Conservation (phyloP, 2,113 vertebrate genomes). For the Ciconia maguari region DNA sequence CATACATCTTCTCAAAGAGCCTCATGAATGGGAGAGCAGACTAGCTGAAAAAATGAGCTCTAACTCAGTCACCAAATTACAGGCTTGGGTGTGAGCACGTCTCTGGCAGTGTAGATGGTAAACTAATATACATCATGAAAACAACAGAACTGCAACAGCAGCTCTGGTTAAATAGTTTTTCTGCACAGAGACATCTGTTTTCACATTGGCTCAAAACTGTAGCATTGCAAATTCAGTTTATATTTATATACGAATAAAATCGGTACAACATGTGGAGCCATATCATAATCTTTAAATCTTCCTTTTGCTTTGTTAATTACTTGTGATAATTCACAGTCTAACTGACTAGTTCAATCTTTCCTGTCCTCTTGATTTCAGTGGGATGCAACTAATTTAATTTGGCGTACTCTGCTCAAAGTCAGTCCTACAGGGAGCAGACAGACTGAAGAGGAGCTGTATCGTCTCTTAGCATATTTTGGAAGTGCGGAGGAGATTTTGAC, state of each 20-base stretch:
- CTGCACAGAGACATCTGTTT: not conserved
- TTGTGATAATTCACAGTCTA: not conserved
- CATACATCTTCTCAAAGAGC: not conserved
- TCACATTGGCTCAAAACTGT: not conserved
- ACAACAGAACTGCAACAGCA: not conserved
- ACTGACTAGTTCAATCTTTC: not conserved
- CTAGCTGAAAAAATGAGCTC: not conserved
- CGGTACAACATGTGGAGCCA: not conserved
- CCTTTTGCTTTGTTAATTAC: not conserved
- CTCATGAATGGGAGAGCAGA: not conserved
- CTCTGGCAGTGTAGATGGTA: not conserved
- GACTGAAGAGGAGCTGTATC: not conserved
- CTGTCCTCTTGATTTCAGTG: not conserved
- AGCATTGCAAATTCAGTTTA: not conserved
- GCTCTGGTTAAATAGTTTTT: not conserved
- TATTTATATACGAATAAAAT: not conserved
- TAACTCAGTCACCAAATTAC: not conserved
- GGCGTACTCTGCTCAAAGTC: not conserved
- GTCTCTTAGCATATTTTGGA: not conserved
- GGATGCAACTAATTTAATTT: not conserved
- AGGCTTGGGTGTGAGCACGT: not conserved
- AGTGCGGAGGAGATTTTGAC: not conserved
- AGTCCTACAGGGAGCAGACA: not conserved
- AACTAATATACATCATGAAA: not conserved
- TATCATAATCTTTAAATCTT: not conserved